Base-by-base conservation (phyloP, 2,888 invertebrate genomes). In the Agrenia bidenticulata region DNA sequence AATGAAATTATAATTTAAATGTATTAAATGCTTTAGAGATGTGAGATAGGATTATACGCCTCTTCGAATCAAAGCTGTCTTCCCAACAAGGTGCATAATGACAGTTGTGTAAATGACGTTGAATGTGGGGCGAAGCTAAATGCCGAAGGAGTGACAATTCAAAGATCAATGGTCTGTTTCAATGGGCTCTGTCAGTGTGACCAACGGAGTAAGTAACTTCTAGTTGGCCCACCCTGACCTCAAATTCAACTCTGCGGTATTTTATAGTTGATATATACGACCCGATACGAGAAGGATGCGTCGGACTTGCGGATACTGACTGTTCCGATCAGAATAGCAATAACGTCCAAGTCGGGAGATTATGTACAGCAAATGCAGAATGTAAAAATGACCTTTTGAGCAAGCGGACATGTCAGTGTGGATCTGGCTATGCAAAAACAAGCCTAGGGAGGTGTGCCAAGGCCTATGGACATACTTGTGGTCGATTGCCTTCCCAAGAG, bases 221-320 rank as follows among this genome's bases (percentile, higher is more conserved):
- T 15, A 39, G 9, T 39, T 11, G 9, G 39, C 39, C 9, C 9
- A 23, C n/a, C n/a, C n/a, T n/a, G n/a, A n/a, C n/a, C n/a, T n/a
- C n/a, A n/a, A n/a, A n/a, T n/a, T n/a, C n/a, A n/a, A 21, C 7
- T 19, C n/a, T n/a, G n/a, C n/a, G n/a, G n/a, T n/a, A n/a, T n/a
- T n/a, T n/a, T n/a, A 23, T 53, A 54, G 62, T 60, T 27, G 69
- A 73, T 49, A 60, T 72, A 62, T 75, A 64, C 62, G 72, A 73
- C 24, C 45, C 32, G 23, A 61, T 58, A 49, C 58, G 65, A 49
- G 54, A 58, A 21, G 32, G 62, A 0, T 73, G 73, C 53, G 71
- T 73, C 11, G 66, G 67, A 5, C 32, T 69, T 1, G 75, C 73
- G 1, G 75, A 70, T 27, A 63, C 67, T 13, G 70, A 72, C 2